phyloP scores from a whole-genome alignment of 2,797 vertebrate species.

The Amphiprion clarkii region DNA sequence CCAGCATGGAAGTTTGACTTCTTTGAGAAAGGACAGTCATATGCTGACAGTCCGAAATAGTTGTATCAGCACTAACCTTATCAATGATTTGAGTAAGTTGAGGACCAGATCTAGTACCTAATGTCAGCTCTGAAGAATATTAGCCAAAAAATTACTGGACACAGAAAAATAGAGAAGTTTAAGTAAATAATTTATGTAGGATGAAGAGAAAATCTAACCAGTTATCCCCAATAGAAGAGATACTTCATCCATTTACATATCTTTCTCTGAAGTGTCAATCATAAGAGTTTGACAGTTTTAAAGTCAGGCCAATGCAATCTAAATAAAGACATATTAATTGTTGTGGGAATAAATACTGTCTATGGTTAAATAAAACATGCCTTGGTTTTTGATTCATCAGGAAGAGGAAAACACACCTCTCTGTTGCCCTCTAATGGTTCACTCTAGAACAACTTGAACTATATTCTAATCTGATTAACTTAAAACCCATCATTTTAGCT shows the following conservation, averaged over 20 bases:
- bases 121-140: neutral
- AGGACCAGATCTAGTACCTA: neutral
- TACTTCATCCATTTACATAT: neutral
- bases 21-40: neutral
- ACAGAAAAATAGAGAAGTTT: neutral
- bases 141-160: neutral
- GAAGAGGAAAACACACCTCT: neutral
- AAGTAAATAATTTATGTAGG: neutral
- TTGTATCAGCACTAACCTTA: neutral
- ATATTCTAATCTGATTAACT: neutral
- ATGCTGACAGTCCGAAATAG: neutral
- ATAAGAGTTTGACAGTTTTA: neutral
- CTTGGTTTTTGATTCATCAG: neutral
- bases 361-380: conserved; percentile 1
- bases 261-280: neutral
- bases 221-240: neutral
- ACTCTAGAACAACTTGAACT: conserved; percentile 6
- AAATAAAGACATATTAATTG: conserved; percentile 5
- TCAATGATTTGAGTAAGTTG: neutral
- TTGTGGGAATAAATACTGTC: conserved; percentile 4
- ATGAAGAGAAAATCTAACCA: neutral
- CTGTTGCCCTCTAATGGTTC: conserved; percentile 57
- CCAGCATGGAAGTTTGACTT: neutral
- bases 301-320: neutral
- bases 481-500: neutral